Evolutionary conservation across 2,888 invertebrate genomes (phyloP).

Genomic region (Coenonympha arcania): DNA sequence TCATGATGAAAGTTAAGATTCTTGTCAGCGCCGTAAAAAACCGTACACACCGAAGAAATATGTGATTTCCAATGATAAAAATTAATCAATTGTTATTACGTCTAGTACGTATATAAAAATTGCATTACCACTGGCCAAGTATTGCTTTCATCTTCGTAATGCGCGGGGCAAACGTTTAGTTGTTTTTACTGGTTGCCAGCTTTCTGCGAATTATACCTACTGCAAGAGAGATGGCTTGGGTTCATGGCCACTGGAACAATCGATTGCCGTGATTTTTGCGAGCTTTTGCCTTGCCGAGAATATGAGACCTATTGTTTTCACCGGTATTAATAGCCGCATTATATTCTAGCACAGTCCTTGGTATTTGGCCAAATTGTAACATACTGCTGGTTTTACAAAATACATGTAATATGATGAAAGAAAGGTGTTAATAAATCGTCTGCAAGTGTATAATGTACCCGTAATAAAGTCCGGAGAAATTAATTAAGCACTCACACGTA

Average conservation of each 20-base stretch:
- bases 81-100: slow-evolving; percentile 8
- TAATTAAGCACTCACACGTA: slow-evolving; percentile 49
- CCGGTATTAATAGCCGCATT: slow-evolving; percentile 19
- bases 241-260: slow-evolving; percentile 66
- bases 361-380: too few species aligned
- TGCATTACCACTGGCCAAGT: slow-evolving; percentile 10
- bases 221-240: slow-evolving; percentile 44
- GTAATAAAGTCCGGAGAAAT: slow-evolving; percentile 55
- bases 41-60: background rate
- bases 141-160: slow-evolving; percentile 23
- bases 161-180: slow-evolving; percentile 14
- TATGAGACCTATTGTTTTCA: slow-evolving; percentile 28
- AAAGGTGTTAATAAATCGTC: slow-evolving; percentile 32
- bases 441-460: slow-evolving; percentile 26
- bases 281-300: slow-evolving; percentile 27
- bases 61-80: slow-evolving; percentile 9
- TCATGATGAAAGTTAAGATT: slow-evolving; percentile 4
- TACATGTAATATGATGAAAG: slow-evolving; percentile 7
- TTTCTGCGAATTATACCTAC: slow-evolving; percentile 41
- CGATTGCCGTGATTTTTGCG: slow-evolving; percentile 52
- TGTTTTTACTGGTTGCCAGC: slow-evolving; percentile 27
- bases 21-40: slow-evolving; percentile 3
- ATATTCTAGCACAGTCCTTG: background rate
- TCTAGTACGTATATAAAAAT: slow-evolving; percentile 6
- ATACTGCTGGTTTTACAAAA: too few species aligned